These are phyloP conservation scores for Staurois parvus DNA, from an alignment of 2,797 vertebrate species.

Conservation along the genomic window DNA sequence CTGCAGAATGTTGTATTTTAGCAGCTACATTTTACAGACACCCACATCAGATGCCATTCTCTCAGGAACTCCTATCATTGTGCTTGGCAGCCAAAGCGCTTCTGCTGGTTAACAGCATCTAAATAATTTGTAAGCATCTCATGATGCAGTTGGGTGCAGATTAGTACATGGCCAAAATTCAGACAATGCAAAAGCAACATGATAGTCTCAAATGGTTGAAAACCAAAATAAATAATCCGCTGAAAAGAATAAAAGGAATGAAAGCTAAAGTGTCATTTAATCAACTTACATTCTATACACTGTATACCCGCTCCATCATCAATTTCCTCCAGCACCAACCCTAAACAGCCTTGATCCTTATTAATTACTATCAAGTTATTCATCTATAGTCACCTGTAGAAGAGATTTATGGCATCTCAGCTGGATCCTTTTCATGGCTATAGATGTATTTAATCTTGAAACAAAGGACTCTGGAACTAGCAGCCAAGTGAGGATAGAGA, in stretches of 20 bases:
- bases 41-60: too few species aligned
- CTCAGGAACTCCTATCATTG: too few species aligned
- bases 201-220: background rate
- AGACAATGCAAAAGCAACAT: too few species aligned
- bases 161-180: too few species aligned
- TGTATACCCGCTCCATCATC: constrained; percentile 1
- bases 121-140: too few species aligned
- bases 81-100: too few species aligned
- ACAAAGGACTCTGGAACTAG: constrained; percentile 15
- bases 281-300: background rate
- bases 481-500: constrained; percentile 24
- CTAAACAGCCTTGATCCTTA: constrained; percentile 23
- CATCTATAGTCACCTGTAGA: constrained; percentile 30
- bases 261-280: background rate
- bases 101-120: too few species aligned
- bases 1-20: too few species aligned
- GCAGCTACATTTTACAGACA: too few species aligned
- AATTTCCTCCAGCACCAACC: background rate
- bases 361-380: constrained; percentile 37
- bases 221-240: background rate
- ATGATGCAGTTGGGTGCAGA: too few species aligned
- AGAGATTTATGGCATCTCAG: constrained; percentile 18
- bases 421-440: constrained; percentile 16
- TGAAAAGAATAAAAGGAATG: background rate
- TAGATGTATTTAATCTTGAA: constrained; percentile 28